phyloP scores from a whole-genome alignment of 2,797 vertebrate species.

The Sphaeramia orbicularis region DNA sequence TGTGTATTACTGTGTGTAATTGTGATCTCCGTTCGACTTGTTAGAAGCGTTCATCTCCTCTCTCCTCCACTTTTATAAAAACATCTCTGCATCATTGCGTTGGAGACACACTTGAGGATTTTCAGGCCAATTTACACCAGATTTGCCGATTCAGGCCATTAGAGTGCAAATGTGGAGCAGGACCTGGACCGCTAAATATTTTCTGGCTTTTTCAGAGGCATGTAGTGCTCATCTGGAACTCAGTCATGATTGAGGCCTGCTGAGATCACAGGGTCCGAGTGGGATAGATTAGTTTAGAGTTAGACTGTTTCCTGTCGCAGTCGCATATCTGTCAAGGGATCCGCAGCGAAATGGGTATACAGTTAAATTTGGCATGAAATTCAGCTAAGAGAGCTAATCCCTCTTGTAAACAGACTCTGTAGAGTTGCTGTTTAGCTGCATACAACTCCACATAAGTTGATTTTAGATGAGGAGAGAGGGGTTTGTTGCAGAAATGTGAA shows the following conservation, averaged over 20 bases:
- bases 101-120: constrained; percentile 42
- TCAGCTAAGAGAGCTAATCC: no score
- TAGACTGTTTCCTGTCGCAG: no score
- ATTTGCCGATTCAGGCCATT: constrained; percentile 51
- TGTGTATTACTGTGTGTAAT: constrained; percentile 1
- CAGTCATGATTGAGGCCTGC: background rate
- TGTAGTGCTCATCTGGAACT: constrained; percentile 20
- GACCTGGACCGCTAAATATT: constrained; percentile 5
- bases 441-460: no score
- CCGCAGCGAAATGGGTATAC: no score
- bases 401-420: no score
- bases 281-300: no score
- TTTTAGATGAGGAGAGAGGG: no score
- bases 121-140: constrained; percentile 33
- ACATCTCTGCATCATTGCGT: constrained; percentile 37
- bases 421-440: no score
- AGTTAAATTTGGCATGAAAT: no score
- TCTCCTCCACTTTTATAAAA: constrained; percentile 26
- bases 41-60: constrained; percentile 37
- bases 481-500: no score
- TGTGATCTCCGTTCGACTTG: constrained; percentile 27
- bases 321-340: no score
- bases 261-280: background rate
- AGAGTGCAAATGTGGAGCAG: constrained; percentile 20
- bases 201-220: constrained; percentile 15